phyloP scores from a whole-genome alignment of 2,113 vertebrate genomes.

The Felis catus region DNA sequence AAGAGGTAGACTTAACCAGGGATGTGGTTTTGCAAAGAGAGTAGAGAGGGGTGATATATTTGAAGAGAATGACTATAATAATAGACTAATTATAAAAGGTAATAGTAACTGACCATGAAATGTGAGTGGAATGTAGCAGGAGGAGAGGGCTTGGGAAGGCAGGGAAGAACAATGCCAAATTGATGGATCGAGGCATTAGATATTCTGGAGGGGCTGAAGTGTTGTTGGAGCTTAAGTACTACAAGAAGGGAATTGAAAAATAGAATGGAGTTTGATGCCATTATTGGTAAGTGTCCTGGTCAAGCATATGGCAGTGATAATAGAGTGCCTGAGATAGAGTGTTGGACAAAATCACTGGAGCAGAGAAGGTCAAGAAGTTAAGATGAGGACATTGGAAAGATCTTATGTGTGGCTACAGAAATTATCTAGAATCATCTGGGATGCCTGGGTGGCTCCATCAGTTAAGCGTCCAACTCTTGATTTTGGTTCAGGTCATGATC shows the following conservation, averaged over 20 bases:
- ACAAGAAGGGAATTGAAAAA: neutral
- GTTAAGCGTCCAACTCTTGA: too few relatives aligned
- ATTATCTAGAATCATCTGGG: neutral
- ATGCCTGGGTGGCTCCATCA: too few relatives aligned
- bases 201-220: neutral
- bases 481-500: too few relatives aligned
- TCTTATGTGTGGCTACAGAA: neutral
- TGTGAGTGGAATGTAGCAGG: neutral
- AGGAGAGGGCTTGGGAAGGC: neutral
- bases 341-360: neutral
- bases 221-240: neutral
- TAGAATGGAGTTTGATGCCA: neutral
- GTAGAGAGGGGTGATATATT: neutral
- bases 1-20: neutral
- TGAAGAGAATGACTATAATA: neutral
- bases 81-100: neutral
- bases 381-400: neutral
- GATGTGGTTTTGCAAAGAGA: neutral
- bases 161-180: neutral
- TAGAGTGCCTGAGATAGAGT: neutral
- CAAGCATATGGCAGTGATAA: neutral
- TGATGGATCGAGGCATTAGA: neutral
- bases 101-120: neutral
- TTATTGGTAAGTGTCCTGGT: neutral
- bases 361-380: neutral